These are phyloP conservation scores for Cochlearius cochlearius DNA, from an alignment of 2,113 vertebrate species.

Conservation along the genomic window DNA sequence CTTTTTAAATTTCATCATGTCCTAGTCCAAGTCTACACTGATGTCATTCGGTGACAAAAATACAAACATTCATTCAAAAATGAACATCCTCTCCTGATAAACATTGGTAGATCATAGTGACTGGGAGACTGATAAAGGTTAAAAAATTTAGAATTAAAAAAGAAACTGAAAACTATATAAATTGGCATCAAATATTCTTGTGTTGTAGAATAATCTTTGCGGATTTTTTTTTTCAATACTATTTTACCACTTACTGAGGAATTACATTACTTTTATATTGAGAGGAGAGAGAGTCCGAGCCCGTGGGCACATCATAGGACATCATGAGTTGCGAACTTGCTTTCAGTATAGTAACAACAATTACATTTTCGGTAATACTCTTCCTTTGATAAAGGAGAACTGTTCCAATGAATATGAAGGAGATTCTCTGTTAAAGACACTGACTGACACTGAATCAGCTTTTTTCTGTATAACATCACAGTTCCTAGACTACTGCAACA, in stretches of 20 bases:
- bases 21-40: neutral
- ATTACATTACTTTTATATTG: neutral
- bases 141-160: neutral
- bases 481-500: neutral
- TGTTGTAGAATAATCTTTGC: neutral
- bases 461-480: neutral
- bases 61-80: neutral
- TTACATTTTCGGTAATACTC: neutral
- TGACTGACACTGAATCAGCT: neutral
- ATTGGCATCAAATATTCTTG: neutral
- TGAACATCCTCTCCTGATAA: neutral
- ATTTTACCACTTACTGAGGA: neutral
- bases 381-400: neutral
- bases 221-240: neutral
- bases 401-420: neutral
- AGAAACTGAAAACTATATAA: neutral
- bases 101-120: neutral
- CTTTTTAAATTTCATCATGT: neutral
- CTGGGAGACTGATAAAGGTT: neutral
- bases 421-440: neutral
- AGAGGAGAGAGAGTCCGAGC: neutral
- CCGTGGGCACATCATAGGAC: neutral
- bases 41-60: accelerated
- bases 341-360: neutral
- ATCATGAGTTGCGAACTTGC: neutral